A percentile compares a stretch with the other conserved stretches of the same genome.
These are phyloP conservation scores for Polylopha cassiicola DNA, from an alignment of 2,888 invertebrate genomes.

Conservation along the genomic window DNA sequence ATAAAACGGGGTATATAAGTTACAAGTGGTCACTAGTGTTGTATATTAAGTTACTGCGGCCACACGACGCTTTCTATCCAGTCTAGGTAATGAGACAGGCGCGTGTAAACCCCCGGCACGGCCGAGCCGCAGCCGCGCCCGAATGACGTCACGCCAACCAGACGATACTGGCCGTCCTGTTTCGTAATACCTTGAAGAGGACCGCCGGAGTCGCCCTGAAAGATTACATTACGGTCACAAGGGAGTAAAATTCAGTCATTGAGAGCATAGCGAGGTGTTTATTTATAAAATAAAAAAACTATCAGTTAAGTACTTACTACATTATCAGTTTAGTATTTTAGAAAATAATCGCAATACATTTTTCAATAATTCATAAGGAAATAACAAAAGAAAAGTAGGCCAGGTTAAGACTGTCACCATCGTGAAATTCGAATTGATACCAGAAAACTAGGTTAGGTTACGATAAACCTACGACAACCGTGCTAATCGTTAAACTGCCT, in stretches of 20 bases:
- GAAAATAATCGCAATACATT: too few species aligned
- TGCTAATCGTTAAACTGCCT: too few species aligned
- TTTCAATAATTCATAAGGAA: too few species aligned
- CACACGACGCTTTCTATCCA: slow-evolving; percentile 66
- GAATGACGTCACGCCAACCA: slow-evolving; percentile 69
- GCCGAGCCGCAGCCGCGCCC: slow-evolving; percentile 63
- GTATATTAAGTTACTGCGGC: slow-evolving; percentile 27
- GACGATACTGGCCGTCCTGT: slow-evolving; percentile 38
- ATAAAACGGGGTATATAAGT: too few species aligned
- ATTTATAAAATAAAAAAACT: background rate
- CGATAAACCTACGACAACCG: too few species aligned
- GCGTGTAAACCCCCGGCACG: slow-evolving; percentile 65
- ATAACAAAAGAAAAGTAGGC: too few species aligned
- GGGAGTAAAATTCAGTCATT: background rate
- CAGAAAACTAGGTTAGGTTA: too few species aligned
- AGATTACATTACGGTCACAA: slow-evolving; percentile 3
- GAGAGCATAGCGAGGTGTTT: background rate
- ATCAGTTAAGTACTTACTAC: too few species aligned
- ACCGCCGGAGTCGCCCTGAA: slow-evolving; percentile 70
- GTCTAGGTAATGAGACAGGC: slow-evolving; percentile 55
- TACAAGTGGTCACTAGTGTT: background rate
- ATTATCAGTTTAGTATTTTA: too few species aligned
- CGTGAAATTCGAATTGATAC: too few species aligned
- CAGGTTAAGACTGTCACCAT: too few species aligned
- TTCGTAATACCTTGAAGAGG: slow-evolving; percentile 46